Evolutionary conservation across 2,888 invertebrate genomes (phyloP).

Genomic region (Drosophila hamatofila): DNA sequence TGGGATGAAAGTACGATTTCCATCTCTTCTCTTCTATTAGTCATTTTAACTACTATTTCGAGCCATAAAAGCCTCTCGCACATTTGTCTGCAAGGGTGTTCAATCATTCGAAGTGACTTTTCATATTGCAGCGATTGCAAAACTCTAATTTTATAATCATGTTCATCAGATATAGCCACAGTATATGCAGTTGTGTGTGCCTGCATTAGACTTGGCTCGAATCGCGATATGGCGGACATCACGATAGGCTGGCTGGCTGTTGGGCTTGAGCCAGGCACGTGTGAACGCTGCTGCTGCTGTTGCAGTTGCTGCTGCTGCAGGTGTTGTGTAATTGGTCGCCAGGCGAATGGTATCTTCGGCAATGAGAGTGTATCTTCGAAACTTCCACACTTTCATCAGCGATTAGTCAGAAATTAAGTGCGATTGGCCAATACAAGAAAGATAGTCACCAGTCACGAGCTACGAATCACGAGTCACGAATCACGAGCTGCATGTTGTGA

Average conservation of each 20-base stretch:
- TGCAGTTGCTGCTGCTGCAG: not conserved
- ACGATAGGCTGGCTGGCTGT: not conserved
- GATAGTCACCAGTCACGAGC: conserved; percentile 37
- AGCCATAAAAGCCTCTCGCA: too few species aligned
- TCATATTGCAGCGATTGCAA: not conserved
- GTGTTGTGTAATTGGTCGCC: conserved; percentile 4
- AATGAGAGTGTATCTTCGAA: conserved; percentile 20
- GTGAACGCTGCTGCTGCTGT: not conserved
- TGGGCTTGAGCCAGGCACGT: conserved; percentile 1
- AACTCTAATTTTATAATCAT: conserved; percentile 13
- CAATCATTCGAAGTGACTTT: not conserved
- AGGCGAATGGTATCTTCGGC: conserved; percentile 7
- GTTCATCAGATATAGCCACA: not conserved
- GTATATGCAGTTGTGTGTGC: not conserved
- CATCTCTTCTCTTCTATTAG: not conserved
- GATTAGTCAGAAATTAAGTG: conserved; percentile 39
- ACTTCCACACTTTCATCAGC: conserved; percentile 50
- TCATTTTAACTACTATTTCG: not conserved
- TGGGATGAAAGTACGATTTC: not conserved
- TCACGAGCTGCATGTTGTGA: conserved; percentile 9
- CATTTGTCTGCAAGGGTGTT: not conserved
- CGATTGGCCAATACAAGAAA: conserved; percentile 37
- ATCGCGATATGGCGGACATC: conserved; percentile 11
- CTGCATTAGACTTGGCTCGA: not conserved
- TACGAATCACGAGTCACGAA: conserved; percentile 30